Evolutionary conservation across 2,888 invertebrate genomes (phyloP), one percentile per base, ranked within the genome.

Genomic region (Crematogaster levior): DNA sequence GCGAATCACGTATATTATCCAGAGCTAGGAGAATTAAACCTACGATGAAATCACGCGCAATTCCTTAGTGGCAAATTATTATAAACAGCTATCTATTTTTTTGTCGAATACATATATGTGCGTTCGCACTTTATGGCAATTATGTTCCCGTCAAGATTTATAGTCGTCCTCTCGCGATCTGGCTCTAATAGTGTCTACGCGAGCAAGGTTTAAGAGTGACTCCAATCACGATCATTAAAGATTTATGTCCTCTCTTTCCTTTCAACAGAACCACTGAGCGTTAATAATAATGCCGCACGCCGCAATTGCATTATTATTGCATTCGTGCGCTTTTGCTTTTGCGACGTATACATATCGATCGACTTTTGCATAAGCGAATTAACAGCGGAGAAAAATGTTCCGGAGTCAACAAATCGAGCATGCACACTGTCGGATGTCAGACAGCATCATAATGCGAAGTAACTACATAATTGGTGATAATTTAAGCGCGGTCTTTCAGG

Each of bases 381-480:
- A 66, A 60, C 21, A 34, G 53, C 27, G 60, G 21, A 66, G 70
- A 56, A 68, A 79, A 79, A 43, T 40, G 21, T 43, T 56, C 3
- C 56, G 68, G 30, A 68, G 43, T 68, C 43, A 77, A 77, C 30
- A 68, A 68, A 79, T 79, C 77, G 56, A 68, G 70, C 68, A 6
- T 53, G 51, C 65, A 77, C 15, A 46, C 56, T 56, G 75, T 68
- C 70, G 53, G 27, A 30, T 34, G 37, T 48, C 48, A 5, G 21
- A 21, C 34, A 18, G 77, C 34, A 3, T 53, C 56, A 63, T 79
- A 79, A 79, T 79, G 43, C 56, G 12, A 56, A 68, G 43, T 79
- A 79, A 79, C 77, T 68, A 58, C 56, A 70, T 79, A 79, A 79
- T 79, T 68, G 77, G 24, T 53, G 72, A 79, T 79, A 77, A 77